phyloP scores from a whole-genome alignment of 2,113 vertebrate species.

The Ochotona princeps region DNA sequence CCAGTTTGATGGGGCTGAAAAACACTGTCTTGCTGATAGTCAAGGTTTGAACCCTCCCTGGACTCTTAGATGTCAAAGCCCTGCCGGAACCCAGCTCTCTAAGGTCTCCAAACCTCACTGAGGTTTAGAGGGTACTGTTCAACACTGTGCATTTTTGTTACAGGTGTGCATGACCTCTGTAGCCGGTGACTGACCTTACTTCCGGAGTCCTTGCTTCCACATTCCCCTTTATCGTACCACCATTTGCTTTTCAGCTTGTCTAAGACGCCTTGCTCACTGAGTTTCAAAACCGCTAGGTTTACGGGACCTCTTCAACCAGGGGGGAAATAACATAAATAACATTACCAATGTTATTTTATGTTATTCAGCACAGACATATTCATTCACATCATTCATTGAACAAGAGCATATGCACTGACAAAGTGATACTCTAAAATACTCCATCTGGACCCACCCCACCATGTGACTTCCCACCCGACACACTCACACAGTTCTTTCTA shows the following conservation, averaged over 20 bases:
- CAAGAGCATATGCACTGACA: slow-evolving; percentile 90
- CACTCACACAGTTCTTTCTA: slow-evolving; percentile 86
- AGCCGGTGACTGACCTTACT: slow-evolving; percentile 97
- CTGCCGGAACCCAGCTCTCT: background rate
- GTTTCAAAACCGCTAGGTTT: slow-evolving; percentile 99
- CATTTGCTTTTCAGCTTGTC: slow-evolving; percentile 99
- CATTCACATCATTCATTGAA: slow-evolving; percentile 92
- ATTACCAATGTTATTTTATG: slow-evolving; percentile 99
- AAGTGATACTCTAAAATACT: slow-evolving; percentile 98
- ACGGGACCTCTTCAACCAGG: slow-evolving; percentile 98
- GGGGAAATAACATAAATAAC: slow-evolving; percentile 99
- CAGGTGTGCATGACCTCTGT: slow-evolving; percentile 87
- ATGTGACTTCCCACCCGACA: slow-evolving; percentile 87
- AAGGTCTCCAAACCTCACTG: slow-evolving; percentile 77
- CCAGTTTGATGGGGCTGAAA: background rate
- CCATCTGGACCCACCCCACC: slow-evolving; percentile 91
- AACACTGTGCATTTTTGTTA: slow-evolving; percentile 84
- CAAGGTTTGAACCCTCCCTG: slow-evolving; percentile 66
- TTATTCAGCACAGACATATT: slow-evolving; percentile 94
- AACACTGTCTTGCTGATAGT: background rate
- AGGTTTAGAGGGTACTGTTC: slow-evolving; percentile 77
- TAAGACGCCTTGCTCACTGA: slow-evolving; percentile 99
- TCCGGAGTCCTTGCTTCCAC: slow-evolving; percentile 98
- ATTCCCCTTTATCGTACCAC: slow-evolving; percentile 99
- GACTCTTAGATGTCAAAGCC: slow-evolving; percentile 25